phyloP scores from a whole-genome alignment of 64 coral and sea anemone species.

The Exaiptasia diaphana region DNA sequence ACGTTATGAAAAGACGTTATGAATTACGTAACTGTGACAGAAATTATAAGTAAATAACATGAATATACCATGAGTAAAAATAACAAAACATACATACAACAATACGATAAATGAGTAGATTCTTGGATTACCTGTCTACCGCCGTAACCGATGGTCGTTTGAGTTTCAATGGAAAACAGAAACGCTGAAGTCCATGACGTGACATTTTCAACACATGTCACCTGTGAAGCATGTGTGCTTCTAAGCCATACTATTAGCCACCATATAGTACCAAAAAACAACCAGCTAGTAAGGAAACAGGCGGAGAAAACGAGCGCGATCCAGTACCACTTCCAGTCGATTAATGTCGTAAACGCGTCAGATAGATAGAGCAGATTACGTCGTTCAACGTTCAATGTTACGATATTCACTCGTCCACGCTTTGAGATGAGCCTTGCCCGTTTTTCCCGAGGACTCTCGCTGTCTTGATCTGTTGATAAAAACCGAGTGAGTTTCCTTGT shows the following conservation, averaged over 20 bases:
- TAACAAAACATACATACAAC: too few relatives aligned
- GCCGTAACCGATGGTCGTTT: constrained; percentile 95
- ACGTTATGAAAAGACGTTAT: too few relatives aligned
- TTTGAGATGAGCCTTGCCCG: constrained; percentile 65
- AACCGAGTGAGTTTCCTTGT: not conserved
- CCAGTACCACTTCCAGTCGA: constrained; percentile 77
- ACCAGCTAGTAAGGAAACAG: constrained; percentile 74
- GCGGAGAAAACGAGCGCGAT: constrained; percentile 64
- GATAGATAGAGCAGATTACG: constrained; percentile 60
- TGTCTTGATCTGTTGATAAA: not conserved
- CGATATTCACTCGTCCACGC: constrained; percentile 58
- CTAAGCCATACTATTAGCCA: constrained; percentile 48
- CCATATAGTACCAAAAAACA: constrained; percentile 76
- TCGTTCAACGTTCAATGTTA: constrained; percentile 55
- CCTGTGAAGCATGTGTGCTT: not conserved
- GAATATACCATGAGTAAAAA: too few relatives aligned
- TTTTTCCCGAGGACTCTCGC: not conserved
- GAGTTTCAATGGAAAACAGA: constrained; percentile 91
- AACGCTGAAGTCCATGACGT: constrained; percentile 86
- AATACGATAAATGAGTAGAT: too few relatives aligned
- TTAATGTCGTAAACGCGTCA: constrained; percentile 83
- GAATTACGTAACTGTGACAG: too few relatives aligned
- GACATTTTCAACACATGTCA: constrained; percentile 82
- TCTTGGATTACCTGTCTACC: constrained; percentile 89
- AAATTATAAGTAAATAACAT: too few relatives aligned